Evolutionary conservation across 2,797 vertebrate genomes (phyloP), one percentile per base, ranked within the genome.

Genomic region (Sebastes wilsoni): DNA sequence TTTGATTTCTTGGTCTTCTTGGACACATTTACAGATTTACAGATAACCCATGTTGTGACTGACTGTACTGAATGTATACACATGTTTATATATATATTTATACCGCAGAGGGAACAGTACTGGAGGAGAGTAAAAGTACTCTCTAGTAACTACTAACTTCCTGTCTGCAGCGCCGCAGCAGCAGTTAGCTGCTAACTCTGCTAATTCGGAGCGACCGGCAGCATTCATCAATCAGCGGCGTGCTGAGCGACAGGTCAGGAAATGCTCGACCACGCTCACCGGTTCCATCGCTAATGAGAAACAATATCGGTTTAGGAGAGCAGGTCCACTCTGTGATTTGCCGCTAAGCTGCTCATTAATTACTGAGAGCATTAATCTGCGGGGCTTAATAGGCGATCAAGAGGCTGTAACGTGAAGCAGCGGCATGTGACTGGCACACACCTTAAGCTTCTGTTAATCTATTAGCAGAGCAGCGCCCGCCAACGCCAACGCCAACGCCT

Each of bases 301-400:
- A 88, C 88, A 87, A 84, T 81, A 78, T 66, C 4, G 85, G 78
- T 87, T 80, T 72, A 82, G 66, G 71, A 61, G 77, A 77, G 82
- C 32, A 18, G 83, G 88, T 89, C 86, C 77, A 66, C 77, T 73
- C 87, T 59, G 79, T 83, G 86, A 86, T 88, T 86, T 80, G 72
- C 80, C 70, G 79, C 81, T 91, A 89, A 93, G 82, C 87, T 75
- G 84, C 85, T 91, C 90, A 84, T 93, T 93, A 92, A 94, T 94
- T 90, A 88, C 89, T 70, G 67, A 83, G 77, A 83, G 80, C 84
- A 87, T 88, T 91, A 91, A 93, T 94, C 89, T 91, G 79, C 54
- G 3, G 82, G 77, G 86, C 73, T 88, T 90, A 88, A 90, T 88
- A 59, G 76, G 72, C 61, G 84, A 87, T 90, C 85, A 71, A 77